Conservation (phyloP, 2,113 vertebrate genomes). For the Callithrix jacchus region DNA sequence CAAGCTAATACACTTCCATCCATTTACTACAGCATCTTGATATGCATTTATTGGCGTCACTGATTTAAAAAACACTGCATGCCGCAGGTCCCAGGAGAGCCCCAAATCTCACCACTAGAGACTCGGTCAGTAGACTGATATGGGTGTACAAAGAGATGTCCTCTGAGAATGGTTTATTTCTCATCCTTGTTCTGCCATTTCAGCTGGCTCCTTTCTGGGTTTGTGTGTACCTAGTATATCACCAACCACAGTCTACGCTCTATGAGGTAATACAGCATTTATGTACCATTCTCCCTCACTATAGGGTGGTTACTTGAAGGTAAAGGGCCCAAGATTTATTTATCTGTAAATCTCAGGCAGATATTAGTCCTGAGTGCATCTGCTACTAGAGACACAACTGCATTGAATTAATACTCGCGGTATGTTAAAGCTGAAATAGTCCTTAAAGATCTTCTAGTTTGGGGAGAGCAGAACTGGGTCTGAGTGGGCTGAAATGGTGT, state of each 20-base stretch:
- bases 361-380: no score
- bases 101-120: no score
- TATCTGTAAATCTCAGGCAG: not conserved
- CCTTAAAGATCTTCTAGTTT: not conserved
- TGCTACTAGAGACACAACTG: not conserved
- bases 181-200: not conserved
- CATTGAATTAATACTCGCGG: not conserved
- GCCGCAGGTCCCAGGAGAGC: not conserved
- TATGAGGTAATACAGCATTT: no score
- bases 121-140: not conserved
- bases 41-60: not conserved
- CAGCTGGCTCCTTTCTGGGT: not conserved
- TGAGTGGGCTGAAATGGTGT: not conserved
- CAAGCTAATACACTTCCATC: not conserved
- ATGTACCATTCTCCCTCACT: not conserved
- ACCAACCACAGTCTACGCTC: fast-evolving
- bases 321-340: not conserved
- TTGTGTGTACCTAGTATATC: not conserved
- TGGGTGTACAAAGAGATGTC: not conserved
- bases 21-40: not conserved
- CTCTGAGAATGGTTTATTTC: no score
- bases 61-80: not conserved
- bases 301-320: not conserved
- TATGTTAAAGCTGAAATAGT: not conserved
- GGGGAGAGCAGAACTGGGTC: not conserved